Base-by-base conservation (phyloP, 1,140 invertebrate species). In the Zaprionus camerounensis region DNA sequence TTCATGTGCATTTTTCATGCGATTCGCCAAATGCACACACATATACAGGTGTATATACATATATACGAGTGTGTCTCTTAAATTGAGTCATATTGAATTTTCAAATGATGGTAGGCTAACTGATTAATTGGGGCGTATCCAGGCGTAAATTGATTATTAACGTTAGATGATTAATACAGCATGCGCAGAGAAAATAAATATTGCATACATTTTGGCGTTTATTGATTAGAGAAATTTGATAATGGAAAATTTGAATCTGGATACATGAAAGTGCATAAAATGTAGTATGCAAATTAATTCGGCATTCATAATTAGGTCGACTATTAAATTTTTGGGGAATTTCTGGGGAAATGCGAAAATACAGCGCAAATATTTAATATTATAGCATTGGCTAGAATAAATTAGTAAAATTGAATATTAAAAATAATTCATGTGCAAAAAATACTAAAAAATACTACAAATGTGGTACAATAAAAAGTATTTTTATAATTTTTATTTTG, bases 111-210 rank as follows among this genome's bases (percentile, higher is more conserved):
- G 41, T 46, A 17, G 26, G 28, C 15, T 34, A 20, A 15, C 20
- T 41, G 67, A 75, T 70, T 75, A 75, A 63, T 70, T 70, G 67
- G 24, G 17, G 41, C 12, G 34, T 13, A 49, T 22, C 2, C 9
- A 22, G 38, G 51, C 67, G 51, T 24, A 58, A 70, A 63, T 75
- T 63, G 51, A 74, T 49, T 67, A 62, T 41, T 13, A 55, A 36
- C 38, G 53, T 63, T 49, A 73, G 71, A 57, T 51, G n/a, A 68
- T 53, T 57, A 68, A 71, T 65, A 46, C 51, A 31, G 38, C 34
- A 26, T 3, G 24, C 22, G 28, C 4, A 12, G 15, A 36, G 41
- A 17, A 58, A 13, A 69, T 51, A 69, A 51, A 20, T 36, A 28
- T 34, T n/a, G 17, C n/a, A 61, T 20, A 57, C 17, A 53, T 49